Conservation (phyloP, 2,113 vertebrate genomes). For the Delphinus delphis region DNA sequence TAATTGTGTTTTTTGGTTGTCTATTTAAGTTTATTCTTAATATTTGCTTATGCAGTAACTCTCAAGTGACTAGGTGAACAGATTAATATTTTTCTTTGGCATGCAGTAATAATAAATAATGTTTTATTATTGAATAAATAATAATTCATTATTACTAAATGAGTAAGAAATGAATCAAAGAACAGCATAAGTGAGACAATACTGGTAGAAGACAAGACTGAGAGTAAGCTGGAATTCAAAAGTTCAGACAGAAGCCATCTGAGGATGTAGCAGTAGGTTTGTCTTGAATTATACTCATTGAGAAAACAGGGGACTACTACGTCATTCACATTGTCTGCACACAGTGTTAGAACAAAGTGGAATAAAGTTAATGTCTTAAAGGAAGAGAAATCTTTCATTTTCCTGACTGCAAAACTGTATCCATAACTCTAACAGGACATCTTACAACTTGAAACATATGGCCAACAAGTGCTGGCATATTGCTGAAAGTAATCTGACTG, state of each 20-base stretch:
- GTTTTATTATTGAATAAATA: neutral
- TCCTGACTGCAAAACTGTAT: slow-evolving; percentile 59
- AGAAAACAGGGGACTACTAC: slow-evolving; percentile 53
- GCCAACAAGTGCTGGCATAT: slow-evolving; percentile 61
- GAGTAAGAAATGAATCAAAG: neutral
- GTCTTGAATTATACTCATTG: slow-evolving; percentile 67
- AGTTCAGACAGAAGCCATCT: slow-evolving; percentile 26
- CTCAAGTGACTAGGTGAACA: neutral
- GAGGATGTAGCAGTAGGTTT: neutral
- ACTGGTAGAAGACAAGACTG: neutral
- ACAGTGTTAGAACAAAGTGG: slow-evolving; percentile 75
- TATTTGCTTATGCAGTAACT: neutral
- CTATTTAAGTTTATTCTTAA: neutral
- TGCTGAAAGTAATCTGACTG: slow-evolving; percentile 70
- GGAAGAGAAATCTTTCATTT: slow-evolving; percentile 73
- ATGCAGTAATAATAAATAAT: neutral
- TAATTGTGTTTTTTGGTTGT: neutral
- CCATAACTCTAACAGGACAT: slow-evolving; percentile 74
- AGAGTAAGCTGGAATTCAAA: neutral
- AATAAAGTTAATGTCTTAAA: slow-evolving; percentile 75
- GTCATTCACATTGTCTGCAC: slow-evolving; percentile 70
- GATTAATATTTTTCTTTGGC: neutral
- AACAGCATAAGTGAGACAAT: neutral
- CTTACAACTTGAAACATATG: slow-evolving; percentile 75
- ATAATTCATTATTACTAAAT: neutral